phyloP scores from a whole-genome alignment of 1,140 invertebrate genomes.

The Dendrolimus punctatus region DNA sequence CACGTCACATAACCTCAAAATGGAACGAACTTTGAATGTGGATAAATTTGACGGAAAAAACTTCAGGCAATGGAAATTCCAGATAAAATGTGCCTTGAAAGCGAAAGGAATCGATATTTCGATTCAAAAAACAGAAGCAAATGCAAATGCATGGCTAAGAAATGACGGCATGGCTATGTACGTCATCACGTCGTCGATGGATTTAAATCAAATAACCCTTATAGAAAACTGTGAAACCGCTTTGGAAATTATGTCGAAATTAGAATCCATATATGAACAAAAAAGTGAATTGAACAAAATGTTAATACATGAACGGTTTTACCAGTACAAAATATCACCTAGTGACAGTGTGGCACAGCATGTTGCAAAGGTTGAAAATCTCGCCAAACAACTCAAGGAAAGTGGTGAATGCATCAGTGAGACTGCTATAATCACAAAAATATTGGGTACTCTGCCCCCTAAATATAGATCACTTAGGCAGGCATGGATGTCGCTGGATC shows the following conservation, averaged over 20 bases:
- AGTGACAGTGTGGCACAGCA: slow-evolving; percentile 38
- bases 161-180: slow-evolving; percentile 22
- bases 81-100: too few relatives aligned
- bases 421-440: slow-evolving; percentile 45
- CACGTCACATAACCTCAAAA: too few relatives aligned
- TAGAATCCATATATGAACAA: slow-evolving; percentile 35
- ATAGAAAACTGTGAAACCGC: slow-evolving; percentile 27
- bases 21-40: too few relatives aligned
- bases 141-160: too few relatives aligned
- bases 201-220: slow-evolving; percentile 16
- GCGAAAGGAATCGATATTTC: too few relatives aligned
- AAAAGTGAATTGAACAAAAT: slow-evolving; percentile 41
- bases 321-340: slow-evolving; percentile 39
- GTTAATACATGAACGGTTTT: slow-evolving; percentile 43
- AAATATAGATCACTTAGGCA: slow-evolving; percentile 11
- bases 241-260: slow-evolving; percentile 24
- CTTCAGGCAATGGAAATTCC: too few relatives aligned
- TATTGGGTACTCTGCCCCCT: slow-evolving; percentile 25
- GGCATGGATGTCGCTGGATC: slow-evolving; percentile 11
- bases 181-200: slow-evolving; percentile 15
- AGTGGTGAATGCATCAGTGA: slow-evolving; percentile 47
- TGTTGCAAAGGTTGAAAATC: slow-evolving; percentile 42
- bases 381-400: slow-evolving; percentile 43
- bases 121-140: too few relatives aligned
- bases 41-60: too few relatives aligned